A percentile compares a stretch with the other conserved stretches of the same genome.
Evolutionary conservation across 2,888 invertebrate species (phyloP).

Genomic region (Platypus cylindrus): DNA sequence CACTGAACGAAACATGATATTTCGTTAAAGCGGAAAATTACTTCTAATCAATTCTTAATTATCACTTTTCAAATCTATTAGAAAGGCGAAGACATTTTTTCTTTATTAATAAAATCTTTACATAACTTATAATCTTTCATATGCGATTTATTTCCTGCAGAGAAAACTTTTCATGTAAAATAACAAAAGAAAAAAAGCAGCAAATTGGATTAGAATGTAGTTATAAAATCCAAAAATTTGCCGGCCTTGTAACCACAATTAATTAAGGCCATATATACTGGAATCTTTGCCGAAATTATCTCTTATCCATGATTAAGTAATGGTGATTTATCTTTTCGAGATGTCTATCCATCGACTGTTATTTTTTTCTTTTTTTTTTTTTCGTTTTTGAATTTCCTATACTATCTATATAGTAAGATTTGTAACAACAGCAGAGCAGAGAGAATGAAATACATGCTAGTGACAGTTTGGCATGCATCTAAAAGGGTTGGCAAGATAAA

Average conservation of each 20-base stretch:
- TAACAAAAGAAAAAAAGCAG: too few species aligned
- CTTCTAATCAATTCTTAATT: conserved; percentile 4
- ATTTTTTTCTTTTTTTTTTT: too few species aligned
- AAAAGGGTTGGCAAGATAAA: conserved; percentile 37
- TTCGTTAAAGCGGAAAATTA: conserved; percentile 2
- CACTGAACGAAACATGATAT: conserved; percentile 2
- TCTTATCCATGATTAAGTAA: conserved; percentile 21
- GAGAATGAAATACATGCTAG: conserved; percentile 25
- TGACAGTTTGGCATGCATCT: conserved; percentile 30
- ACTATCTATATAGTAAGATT: conserved; percentile 5
- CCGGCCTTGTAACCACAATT: too few species aligned
- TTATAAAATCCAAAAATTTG: too few species aligned
- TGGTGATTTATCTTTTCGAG: conserved; percentile 8
- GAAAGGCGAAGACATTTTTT: conserved; percentile 1
- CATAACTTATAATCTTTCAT: too few species aligned
- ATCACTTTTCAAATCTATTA: conserved; percentile 3
- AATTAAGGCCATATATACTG: too few species aligned
- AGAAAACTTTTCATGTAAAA: too few species aligned
- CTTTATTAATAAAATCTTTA: too few species aligned
- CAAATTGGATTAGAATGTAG: too few species aligned
- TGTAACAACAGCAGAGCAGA: conserved; percentile 3
- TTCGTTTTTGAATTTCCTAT: too few species aligned
- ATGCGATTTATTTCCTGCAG: too few species aligned
- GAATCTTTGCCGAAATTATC: too few species aligned
- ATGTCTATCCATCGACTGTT: conserved; percentile 11